A percentile compares a stretch with the other conserved stretches of the same genome.
phyloP scores from a whole-genome alignment of 2,888 invertebrate species.

The Heliconius sara region DNA sequence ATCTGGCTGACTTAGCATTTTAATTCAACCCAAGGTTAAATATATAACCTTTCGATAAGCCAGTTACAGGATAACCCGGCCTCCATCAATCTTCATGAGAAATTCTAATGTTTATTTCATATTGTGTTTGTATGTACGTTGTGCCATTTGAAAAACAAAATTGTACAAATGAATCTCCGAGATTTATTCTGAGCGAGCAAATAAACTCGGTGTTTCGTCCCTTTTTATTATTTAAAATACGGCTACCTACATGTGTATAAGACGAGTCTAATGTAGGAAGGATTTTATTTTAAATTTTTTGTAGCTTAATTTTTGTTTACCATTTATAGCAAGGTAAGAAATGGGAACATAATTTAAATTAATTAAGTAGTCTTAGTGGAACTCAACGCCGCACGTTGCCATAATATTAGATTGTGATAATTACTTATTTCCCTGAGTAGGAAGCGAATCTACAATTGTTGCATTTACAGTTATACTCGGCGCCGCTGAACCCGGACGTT shows the following conservation, averaged over 20 bases:
- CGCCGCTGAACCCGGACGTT: too few species aligned
- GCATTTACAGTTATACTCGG: too few species aligned
- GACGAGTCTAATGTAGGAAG: not conserved
- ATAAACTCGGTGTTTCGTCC: conserved; percentile 58
- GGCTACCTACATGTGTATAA: conserved; percentile 35
- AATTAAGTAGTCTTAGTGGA: too few species aligned
- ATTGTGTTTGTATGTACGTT: conserved; percentile 43
- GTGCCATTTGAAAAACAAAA: conserved; percentile 52
- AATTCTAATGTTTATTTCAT: conserved; percentile 46
- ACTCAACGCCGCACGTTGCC: too few species aligned
- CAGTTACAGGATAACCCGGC: conserved; percentile 32
- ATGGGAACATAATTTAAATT: too few species aligned
- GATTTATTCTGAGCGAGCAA: conserved; percentile 64
- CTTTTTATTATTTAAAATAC: conserved; percentile 64
- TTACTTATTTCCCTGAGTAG: not conserved
- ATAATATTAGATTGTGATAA: not conserved
- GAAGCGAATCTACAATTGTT: not conserved
- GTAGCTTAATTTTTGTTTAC: too few species aligned
- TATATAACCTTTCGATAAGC: conserved; percentile 33
- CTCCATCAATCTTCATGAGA: conserved; percentile 44
- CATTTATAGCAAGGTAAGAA: too few species aligned
- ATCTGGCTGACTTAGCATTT: conserved; percentile 15
- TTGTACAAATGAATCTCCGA: conserved; percentile 61
- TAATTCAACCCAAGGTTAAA: conserved; percentile 32
- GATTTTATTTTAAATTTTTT: not conserved